Evolutionary conservation across 2,113 vertebrate species (phyloP).

Genomic region (Ellobius talpinus): DNA sequence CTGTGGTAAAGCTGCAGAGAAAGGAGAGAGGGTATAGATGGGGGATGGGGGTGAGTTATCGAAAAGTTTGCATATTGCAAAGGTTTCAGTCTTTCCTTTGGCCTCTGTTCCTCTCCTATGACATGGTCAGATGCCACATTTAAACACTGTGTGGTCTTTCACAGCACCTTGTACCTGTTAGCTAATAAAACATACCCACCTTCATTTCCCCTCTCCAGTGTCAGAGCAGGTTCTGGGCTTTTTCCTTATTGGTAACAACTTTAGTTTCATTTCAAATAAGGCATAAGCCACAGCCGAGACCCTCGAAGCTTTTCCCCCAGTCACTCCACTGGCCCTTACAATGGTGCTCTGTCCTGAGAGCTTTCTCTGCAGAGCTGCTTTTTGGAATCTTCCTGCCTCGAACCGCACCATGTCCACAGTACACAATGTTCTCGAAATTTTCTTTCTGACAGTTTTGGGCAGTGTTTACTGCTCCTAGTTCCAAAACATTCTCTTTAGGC

Average conservation of each 20-base stretch:
- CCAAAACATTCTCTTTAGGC: constrained; percentile 22
- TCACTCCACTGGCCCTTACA: not conserved
- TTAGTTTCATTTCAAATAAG: not conserved
- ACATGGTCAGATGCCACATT: not conserved
- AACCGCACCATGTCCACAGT: not conserved
- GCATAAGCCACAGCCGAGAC: not conserved
- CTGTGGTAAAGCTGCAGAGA: not conserved
- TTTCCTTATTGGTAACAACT: not conserved
- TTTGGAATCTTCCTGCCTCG: not conserved
- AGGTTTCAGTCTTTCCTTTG: not conserved
- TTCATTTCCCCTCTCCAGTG: not conserved
- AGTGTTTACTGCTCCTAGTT: constrained; percentile 9
- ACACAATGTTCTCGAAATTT: not conserved
- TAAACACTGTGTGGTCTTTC: not conserved
- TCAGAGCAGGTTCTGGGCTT: not conserved
- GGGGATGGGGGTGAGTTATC: not conserved
- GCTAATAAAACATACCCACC: not conserved
- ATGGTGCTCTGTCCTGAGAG: not conserved
- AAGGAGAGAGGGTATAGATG: not conserved
- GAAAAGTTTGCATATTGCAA: not conserved
- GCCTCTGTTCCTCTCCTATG: not conserved
- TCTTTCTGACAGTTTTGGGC: constrained; percentile 10
- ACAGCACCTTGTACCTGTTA: not conserved
- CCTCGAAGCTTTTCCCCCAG: not conserved
- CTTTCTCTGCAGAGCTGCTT: not conserved